phyloP scores from a whole-genome alignment of 1,140 invertebrate species.

The Heliconius hermathena region DNA sequence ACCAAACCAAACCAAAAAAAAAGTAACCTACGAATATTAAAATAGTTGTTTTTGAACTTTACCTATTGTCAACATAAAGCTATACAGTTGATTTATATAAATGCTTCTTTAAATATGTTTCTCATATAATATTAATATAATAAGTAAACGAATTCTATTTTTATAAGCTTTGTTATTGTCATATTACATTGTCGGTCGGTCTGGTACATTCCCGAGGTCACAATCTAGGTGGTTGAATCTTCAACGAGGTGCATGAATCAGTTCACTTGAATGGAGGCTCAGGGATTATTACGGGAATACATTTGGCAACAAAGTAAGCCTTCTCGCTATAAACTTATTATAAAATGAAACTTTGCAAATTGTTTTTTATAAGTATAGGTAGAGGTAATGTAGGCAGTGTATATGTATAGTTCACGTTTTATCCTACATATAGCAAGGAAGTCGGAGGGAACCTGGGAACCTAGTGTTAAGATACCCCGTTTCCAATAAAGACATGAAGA shows the following conservation, averaged over 20 bases:
- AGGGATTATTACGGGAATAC: constrained; percentile 20
- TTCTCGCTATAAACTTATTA: constrained; percentile 1
- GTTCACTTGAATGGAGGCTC: constrained; percentile 55
- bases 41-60: too few relatives aligned
- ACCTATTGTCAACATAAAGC: too few relatives aligned
- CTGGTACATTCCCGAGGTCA: constrained; percentile 36
- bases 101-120: too few relatives aligned
- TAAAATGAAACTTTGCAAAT: neutral
- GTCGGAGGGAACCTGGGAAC: too few relatives aligned
- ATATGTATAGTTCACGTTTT: too few relatives aligned
- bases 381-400: too few relatives aligned
- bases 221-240: constrained; percentile 62
- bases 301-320: constrained; percentile 17
- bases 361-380: neutral
- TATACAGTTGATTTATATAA: too few relatives aligned
- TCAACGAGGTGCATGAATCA: constrained; percentile 62
- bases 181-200: constrained; percentile 18
- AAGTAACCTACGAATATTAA: too few relatives aligned
- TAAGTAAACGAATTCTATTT: neutral
- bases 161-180: neutral
- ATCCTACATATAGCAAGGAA: too few relatives aligned
- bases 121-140: neutral
- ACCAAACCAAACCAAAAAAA: too few relatives aligned
- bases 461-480: too few relatives aligned
- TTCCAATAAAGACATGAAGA: too few relatives aligned